These are phyloP conservation scores for Micromys minutus DNA, from an alignment of 2,113 vertebrate species.

Conservation along the genomic window DNA sequence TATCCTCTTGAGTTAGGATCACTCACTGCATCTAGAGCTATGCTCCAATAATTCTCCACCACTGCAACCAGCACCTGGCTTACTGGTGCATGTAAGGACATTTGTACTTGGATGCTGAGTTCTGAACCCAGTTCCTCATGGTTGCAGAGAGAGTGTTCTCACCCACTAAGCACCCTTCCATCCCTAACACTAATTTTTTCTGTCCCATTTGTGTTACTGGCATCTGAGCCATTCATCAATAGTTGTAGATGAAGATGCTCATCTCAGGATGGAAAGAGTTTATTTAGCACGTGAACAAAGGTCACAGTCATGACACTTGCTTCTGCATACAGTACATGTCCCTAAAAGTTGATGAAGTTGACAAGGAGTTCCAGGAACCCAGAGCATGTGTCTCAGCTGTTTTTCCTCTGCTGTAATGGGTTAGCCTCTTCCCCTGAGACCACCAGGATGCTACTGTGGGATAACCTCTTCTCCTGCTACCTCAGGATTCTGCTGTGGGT, in stretches of 20 bases:
- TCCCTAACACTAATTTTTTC: neutral
- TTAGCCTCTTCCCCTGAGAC: neutral
- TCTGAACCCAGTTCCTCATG: neutral
- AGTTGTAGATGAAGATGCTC: slow-evolving; percentile 36
- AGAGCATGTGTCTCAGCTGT: slow-evolving; percentile 53
- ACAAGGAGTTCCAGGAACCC: slow-evolving; percentile 45
- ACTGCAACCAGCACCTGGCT: neutral
- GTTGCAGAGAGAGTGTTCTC: neutral
- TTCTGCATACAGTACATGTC: slow-evolving; percentile 62
- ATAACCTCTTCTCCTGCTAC: neutral
- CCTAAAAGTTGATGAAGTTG: slow-evolving; percentile 69
- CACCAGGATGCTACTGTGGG: neutral
- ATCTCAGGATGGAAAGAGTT: slow-evolving; percentile 69
- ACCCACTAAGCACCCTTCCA: neutral
- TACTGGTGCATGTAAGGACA: neutral
- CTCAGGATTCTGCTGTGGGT: too few species aligned
- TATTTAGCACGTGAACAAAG: slow-evolving; percentile 69
- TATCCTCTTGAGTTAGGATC: too few species aligned
- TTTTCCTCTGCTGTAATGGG: neutral
- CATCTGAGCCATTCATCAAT: slow-evolving; percentile 65
- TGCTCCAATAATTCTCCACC: neutral
- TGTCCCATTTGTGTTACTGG: slow-evolving; percentile 73
- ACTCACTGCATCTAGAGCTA: neutral
- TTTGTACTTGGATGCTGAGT: too few species aligned
- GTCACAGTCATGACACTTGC: slow-evolving; percentile 72